These are phyloP conservation scores for Tragelaphus imberbis DNA, from an alignment of 2,113 vertebrate species.

Conservation along the genomic window DNA sequence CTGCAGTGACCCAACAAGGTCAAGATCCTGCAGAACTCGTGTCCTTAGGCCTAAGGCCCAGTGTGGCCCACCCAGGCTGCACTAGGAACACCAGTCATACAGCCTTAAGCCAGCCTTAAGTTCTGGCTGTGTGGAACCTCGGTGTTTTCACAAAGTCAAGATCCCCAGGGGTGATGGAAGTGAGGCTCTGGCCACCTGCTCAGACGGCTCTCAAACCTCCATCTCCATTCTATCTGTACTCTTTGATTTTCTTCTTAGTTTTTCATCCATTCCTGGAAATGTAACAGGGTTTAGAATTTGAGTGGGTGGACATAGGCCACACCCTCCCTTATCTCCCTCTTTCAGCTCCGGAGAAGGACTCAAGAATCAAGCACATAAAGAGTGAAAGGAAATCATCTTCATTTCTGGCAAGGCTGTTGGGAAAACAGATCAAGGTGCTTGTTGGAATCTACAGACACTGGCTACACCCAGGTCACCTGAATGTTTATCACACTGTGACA, in stretches of 20 bases:
- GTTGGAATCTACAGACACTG: not conserved
- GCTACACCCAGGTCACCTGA: not conserved
- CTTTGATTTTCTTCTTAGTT: accelerated
- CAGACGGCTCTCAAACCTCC: accelerated
- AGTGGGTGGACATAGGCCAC: accelerated
- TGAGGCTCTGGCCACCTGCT: accelerated
- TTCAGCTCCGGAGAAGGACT: not conserved
- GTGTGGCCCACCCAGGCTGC: accelerated
- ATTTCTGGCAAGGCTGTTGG: accelerated
- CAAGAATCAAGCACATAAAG: accelerated
- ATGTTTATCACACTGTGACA: accelerated
- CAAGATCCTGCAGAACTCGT: accelerated
- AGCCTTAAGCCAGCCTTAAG: too few species aligned
- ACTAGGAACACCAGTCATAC: accelerated
- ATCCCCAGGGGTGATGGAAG: accelerated
- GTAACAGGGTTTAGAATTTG: accelerated
- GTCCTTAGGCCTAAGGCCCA: accelerated
- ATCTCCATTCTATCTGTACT: accelerated
- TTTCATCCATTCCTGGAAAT: accelerated
- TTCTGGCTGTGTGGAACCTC: accelerated
- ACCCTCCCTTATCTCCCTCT: accelerated
- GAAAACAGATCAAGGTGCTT: not conserved
- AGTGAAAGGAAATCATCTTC: accelerated
- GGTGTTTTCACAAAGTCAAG: not conserved
- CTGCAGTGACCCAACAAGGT: not conserved